Conservation (phyloP, 2,113 vertebrate genomes). For the Zosterops pallidus region DNA sequence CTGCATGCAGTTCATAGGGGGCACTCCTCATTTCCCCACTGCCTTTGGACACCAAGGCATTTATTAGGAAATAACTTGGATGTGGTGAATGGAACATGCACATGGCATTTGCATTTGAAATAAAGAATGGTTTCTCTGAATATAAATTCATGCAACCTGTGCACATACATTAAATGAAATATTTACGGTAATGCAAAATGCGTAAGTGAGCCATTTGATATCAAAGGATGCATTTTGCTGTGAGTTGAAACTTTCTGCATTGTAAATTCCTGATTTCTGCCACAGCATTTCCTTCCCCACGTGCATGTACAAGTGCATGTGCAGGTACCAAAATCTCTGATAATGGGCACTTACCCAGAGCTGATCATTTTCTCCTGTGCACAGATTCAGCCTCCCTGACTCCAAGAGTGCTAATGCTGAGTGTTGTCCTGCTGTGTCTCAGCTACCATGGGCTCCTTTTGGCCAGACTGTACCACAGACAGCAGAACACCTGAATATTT, state of each 20-base stretch:
- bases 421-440: not conserved
- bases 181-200: not conserved
- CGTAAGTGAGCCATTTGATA: not conserved
- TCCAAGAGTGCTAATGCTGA: not conserved
- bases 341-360: not conserved
- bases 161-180: not conserved
- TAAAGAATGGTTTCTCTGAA: not conserved
- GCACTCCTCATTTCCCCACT: not conserved
- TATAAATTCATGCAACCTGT: not conserved
- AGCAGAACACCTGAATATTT: not conserved
- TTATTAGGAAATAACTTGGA: not conserved
- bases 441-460: not conserved
- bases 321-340: not conserved
- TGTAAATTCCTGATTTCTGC: not conserved
- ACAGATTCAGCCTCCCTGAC: not conserved
- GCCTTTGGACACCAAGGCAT: not conserved
- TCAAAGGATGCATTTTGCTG: not conserved
- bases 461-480: not conserved
- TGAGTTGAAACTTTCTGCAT: not conserved
- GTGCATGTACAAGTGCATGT: not conserved
- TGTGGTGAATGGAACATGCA: accelerated
- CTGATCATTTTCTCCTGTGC: not conserved
- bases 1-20: not conserved
- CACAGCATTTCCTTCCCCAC: not conserved
- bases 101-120: not conserved